Conservation (phyloP, 2,888 invertebrate species). For the Morpho helenor region DNA sequence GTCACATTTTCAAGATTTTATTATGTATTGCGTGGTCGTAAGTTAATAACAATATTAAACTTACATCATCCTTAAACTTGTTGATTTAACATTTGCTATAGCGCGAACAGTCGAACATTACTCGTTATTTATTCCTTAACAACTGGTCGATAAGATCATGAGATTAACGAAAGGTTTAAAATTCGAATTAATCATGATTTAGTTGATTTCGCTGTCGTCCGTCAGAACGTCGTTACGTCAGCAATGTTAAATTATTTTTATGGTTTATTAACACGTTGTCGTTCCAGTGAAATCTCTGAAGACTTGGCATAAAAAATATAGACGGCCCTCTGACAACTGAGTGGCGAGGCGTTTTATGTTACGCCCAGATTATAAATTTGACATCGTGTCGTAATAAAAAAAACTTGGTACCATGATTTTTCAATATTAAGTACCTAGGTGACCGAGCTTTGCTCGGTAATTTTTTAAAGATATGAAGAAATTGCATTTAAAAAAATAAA, state of each 20-base stretch:
- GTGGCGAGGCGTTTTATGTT: constrained; percentile 59
- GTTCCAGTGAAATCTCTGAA: constrained; percentile 31
- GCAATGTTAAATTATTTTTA: constrained; percentile 38
- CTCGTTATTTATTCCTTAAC: constrained; percentile 52
- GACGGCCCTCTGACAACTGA: constrained; percentile 56
- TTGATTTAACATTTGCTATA: constrained; percentile 65
- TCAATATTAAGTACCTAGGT: too few species aligned
- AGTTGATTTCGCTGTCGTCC: neutral
- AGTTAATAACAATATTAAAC: constrained; percentile 40
- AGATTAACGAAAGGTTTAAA: constrained; percentile 33
- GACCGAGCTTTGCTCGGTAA: too few species aligned
- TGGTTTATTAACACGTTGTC: constrained; percentile 43
- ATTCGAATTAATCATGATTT: constrained; percentile 12
- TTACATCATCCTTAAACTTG: constrained; percentile 61
- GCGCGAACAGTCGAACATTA: constrained; percentile 37
- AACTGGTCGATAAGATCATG: constrained; percentile 42
- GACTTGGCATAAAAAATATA: constrained; percentile 43
- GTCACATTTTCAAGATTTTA: constrained; percentile 21
- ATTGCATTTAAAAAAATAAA: too few species aligned
- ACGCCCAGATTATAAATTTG: constrained; percentile 32
- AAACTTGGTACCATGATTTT: neutral
- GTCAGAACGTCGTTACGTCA: constrained; percentile 16
- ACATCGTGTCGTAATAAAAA: constrained; percentile 17
- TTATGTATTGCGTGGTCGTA: constrained; percentile 38
- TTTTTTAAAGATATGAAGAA: too few species aligned